Evolutionary conservation across 2,797 vertebrate species (phyloP).

Genomic region (Setipinna tenuifilis): DNA sequence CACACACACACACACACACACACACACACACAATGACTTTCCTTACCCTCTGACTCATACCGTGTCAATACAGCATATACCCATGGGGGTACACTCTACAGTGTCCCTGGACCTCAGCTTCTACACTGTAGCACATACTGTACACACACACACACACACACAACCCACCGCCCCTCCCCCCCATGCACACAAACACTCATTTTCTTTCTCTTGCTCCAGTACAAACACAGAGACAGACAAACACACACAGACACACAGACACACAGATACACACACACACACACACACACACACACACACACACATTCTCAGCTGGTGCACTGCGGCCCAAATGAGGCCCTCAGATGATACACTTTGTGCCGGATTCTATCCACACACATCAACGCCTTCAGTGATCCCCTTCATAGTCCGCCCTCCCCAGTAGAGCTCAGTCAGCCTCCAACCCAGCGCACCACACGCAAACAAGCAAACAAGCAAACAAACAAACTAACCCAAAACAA

Average conservation of each 20-base stretch:
- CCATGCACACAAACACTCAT: slow-evolving; percentile 8
- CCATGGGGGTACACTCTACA: background rate
- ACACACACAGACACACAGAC: background rate
- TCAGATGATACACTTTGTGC: too few species aligned
- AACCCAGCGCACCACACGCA: too few species aligned
- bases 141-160: background rate
- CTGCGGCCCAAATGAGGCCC: too few species aligned
- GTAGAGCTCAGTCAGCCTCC: too few species aligned
- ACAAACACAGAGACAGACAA: background rate
- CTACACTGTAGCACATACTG: slow-evolving; percentile 32
- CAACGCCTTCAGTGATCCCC: too few species aligned
- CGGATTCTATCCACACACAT: too few species aligned
- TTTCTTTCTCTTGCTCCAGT: too few species aligned
- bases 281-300: background rate
- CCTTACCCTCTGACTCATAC: background rate
- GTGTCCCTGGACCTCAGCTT: background rate
- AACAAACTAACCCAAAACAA: too few species aligned
- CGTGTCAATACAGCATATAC: background rate
- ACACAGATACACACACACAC: background rate
- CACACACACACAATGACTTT: slow-evolving; percentile 1
- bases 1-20: background rate
- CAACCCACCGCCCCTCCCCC: background rate
- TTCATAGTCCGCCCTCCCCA: too few species aligned
- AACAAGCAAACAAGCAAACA: too few species aligned
- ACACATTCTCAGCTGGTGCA: too few species aligned